phyloP scores from a whole-genome alignment of 2,888 invertebrate species.

The Deilephila porcellus region DNA sequence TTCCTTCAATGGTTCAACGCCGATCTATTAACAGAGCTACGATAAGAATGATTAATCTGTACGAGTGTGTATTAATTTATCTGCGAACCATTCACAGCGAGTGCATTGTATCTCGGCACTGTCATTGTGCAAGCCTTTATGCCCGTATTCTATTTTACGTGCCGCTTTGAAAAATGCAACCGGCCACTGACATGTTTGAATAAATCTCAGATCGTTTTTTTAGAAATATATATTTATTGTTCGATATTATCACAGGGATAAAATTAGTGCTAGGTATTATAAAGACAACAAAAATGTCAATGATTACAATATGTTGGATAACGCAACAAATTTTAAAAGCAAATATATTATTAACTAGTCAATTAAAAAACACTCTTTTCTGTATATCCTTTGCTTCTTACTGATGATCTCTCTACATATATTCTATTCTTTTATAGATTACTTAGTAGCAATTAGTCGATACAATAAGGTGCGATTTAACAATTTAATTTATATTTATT shows the following conservation, averaged over 20 bases:
- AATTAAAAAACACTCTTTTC: no score
- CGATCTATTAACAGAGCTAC: neutral
- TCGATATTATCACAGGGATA: neutral
- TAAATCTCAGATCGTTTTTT: no score
- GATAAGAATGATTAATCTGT: constrained; percentile 4
- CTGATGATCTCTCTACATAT: no score
- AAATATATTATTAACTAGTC: no score
- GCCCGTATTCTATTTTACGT: neutral
- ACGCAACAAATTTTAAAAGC: no score
- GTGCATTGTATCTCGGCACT: neutral
- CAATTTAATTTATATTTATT: no score
- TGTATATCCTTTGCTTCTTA: no score
- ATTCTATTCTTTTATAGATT: no score
- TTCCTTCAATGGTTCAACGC: neutral
- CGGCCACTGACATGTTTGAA: neutral
- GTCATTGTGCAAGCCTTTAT: constrained; percentile 9
- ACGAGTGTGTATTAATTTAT: constrained; percentile 1
- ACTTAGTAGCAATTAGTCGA: no score
- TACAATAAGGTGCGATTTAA: no score
- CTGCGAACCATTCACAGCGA: constrained; percentile 5
- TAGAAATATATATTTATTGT: neutral
- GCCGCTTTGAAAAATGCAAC: neutral
- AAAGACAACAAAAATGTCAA: no score
- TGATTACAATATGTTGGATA: no score
- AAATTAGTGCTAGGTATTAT: neutral